Evolutionary conservation across 2,888 invertebrate species (phyloP), one percentile per base, ranked within the genome.

Genomic region (Blastobasis lacticolella): DNA sequence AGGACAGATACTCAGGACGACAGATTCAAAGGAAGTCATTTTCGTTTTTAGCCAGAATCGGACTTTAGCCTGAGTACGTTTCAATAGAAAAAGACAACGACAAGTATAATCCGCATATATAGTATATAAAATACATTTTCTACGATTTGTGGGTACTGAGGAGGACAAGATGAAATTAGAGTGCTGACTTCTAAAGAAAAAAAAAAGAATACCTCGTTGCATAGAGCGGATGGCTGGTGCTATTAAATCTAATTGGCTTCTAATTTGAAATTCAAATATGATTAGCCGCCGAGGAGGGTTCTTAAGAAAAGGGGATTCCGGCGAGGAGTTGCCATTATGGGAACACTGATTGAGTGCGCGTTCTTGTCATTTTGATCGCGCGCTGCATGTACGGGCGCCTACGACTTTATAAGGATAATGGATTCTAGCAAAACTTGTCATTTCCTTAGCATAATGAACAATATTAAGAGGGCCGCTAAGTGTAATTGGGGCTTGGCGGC

Each of bases 391-490:
- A 46, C 50, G 54, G 51, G 51, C 54, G 49, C 43, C 59, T 60
- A 56, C 58, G 65, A 61, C 64, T 71, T 69, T 73, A 74, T 69
- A 78, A 69, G 72, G 73, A 75, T 78, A 77, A 79, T 78, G 71
- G 67, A 69, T 79, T 80, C 75, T 73, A 77, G 77, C 69, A 76
- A 80, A 82, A 79, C 75, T 78, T 75, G 77, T 75, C 75, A 75
- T 82, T 86, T 82, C 77, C 80, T 79, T 75, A 75, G 67, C 72
- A 76, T 82, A 81, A 86, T 85, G 79, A 81, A 84, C 76, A 80
- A 84, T 82, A 84, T 83, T 84, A 81, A 83, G 78, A 78, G 75
- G 66, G 63, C 74, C 71, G 75, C 76, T 78, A 79, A 79, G 77
- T 78, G 72, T 82, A 82, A 84, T 83, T 81, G 81, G 77, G 73